A percentile compares a stretch with the other conserved stretches of the same genome.
Evolutionary conservation across 1,140 invertebrate genomes (phyloP).

Genomic region (Bombus turneri): DNA sequence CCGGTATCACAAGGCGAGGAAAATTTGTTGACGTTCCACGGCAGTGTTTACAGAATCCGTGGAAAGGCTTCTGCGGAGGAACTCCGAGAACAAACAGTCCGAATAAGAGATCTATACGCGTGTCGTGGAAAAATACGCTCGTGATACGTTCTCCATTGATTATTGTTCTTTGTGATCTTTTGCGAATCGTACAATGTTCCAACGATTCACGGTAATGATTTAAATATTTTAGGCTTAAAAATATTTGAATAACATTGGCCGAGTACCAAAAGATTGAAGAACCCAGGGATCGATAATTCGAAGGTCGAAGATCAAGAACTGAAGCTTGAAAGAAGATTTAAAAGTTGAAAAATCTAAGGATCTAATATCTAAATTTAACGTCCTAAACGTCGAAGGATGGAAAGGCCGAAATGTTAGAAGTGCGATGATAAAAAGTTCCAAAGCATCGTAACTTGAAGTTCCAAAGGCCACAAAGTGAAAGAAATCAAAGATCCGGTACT

Average conservation of each 20-base stretch:
- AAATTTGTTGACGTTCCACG: constrained; percentile 25
- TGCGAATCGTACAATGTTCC: too few relatives aligned
- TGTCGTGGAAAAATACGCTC: neutral
- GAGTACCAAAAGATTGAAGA: neutral
- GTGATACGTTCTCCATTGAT: neutral
- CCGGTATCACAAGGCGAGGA: constrained; percentile 3
- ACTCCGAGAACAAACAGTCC: neutral
- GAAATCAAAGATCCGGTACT: too few relatives aligned
- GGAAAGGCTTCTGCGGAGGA: neutral
- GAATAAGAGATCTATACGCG: neutral
- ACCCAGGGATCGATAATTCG: neutral
- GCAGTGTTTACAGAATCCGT: constrained; percentile 18
- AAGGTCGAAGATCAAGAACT: neutral
- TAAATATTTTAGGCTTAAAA: neutral
- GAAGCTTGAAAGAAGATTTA: too few relatives aligned
- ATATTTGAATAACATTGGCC: neutral
- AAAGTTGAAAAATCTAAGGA: too few relatives aligned
- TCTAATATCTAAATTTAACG: too few relatives aligned
- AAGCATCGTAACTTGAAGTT: too few relatives aligned
- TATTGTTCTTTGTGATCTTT: neutral
- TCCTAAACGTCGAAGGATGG: too few relatives aligned
- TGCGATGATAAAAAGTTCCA: too few relatives aligned
- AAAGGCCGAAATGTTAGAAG: too few relatives aligned
- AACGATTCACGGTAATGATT: too few relatives aligned
- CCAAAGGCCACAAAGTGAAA: too few relatives aligned